Percentiles rank a stretch among this genome's conserved stretches.
Conservation (phyloP, 1,140 invertebrate genomes). For the Drosophila ambigua region DNA sequence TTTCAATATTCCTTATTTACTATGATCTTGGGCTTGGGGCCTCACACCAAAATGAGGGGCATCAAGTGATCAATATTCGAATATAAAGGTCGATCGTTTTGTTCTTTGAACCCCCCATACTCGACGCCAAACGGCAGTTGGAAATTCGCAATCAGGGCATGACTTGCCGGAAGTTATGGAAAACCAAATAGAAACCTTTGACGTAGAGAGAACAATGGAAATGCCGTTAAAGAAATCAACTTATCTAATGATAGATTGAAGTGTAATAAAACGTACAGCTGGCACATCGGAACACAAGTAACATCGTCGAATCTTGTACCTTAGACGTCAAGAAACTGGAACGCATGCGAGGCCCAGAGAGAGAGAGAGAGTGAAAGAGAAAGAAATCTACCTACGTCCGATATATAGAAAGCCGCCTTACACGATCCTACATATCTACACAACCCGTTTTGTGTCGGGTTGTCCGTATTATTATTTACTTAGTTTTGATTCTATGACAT, state of each 20-base stretch:
- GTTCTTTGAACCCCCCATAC: conserved; percentile 3
- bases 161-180: conserved; percentile 17
- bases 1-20: conserved; percentile 21
- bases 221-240: conserved; percentile 14
- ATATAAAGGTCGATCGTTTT: conserved; percentile 12
- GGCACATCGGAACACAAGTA: not conserved
- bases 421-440: not conserved
- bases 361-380: too few species aligned
- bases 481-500: conserved; percentile 17
- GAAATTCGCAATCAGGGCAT: conserved; percentile 13
- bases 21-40: conserved; percentile 13
- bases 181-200: conserved; percentile 7
- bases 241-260: conserved; percentile 4
- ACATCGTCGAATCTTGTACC: too few species aligned
- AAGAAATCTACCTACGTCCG: too few species aligned
- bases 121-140: not conserved
- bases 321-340: too few species aligned
- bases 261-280: not conserved
- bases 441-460: conserved; percentile 18
- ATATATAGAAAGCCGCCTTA: not conserved
- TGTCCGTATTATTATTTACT: too few species aligned
- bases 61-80: too few species aligned
- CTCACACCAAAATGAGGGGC: not conserved
- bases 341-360: too few species aligned
- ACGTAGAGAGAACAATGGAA: conserved; percentile 2